Base-by-base conservation (phyloP, 2,113 vertebrate species). In the Pseudopipra pipra region DNA sequence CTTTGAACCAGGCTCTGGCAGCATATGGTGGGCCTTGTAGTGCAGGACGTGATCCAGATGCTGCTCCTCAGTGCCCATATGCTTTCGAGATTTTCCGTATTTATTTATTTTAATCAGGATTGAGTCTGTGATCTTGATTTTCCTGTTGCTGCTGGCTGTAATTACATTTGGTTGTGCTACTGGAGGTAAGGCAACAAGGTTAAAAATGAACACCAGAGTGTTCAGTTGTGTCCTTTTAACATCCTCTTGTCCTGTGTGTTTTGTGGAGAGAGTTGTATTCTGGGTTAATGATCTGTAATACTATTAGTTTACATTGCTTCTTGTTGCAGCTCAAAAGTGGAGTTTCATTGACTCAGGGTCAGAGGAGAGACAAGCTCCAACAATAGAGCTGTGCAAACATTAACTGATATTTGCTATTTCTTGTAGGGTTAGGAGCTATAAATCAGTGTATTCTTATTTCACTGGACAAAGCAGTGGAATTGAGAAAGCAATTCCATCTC, bases 1-100 rank as follows among this genome's bases (percentile, higher is more conserved):
- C 93, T 95, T 97, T 91, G 83, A 96, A 95, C 95, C 93, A 92
- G 90, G 93, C 97, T 96, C 94, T n/a, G 96, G 89, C 90, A 98
- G 94, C 98, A 98, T 97, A 98, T 98, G 98, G 97, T 92, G 78
- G 80, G 77, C 86, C 91, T 90, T 97, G 96, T 96, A 97, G 95
- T 97, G 93, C 92, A 97, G 94, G 96, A 96, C 95, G 93, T 94
- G 88, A 96, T 89, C 97, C 98, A 98, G 98, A 98, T 98, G 98
- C 85, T 98, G 92, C 87, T 21, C 96, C 78, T 97, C 96, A 97
- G 86, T 96, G 95, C 49, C 97, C 98, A 98, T 98, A 98, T 98
- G 98, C 85, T 92, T 81, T 79, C 90, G 87, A 86, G 84, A 97
- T 95, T 97, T 90, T 73, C 89, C 2, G 22, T 96, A 96, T 97